Percentiles rank a stretch among this genome's conserved stretches.
Evolutionary conservation across 2,888 invertebrate species (phyloP).

Genomic region (Dastarcus helophoroides): DNA sequence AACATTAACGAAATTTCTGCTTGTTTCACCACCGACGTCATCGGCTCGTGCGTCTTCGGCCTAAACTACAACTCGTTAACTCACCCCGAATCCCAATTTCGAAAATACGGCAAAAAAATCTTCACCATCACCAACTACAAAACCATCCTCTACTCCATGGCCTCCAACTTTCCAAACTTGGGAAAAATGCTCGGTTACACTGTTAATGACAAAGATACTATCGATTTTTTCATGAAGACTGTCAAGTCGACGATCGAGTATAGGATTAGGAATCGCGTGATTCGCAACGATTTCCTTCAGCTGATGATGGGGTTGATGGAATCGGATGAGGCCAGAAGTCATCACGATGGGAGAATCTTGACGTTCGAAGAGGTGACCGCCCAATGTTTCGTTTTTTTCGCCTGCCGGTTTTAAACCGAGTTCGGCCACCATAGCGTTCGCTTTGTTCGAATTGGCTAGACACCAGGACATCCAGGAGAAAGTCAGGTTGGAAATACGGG

Average conservation of each 20-base stretch:
- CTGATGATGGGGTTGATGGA: slow-evolving; percentile 25
- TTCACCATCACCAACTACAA: slow-evolving; percentile 6
- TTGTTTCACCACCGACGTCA: slow-evolving; percentile 46
- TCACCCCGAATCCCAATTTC: slow-evolving; percentile 38
- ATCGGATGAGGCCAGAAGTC: slow-evolving; percentile 3
- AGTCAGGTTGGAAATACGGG: slow-evolving; percentile 32
- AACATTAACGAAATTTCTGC: slow-evolving; percentile 38
- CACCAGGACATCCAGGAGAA: slow-evolving; percentile 36
- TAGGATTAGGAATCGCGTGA: slow-evolving; percentile 16
- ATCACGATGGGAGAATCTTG: slow-evolving; percentile 9
- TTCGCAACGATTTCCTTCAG: slow-evolving; percentile 32
- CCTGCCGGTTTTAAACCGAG: slow-evolving; percentile 42
- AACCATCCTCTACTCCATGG: slow-evolving; percentile 7
- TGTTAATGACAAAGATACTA: slow-evolving; percentile 16
- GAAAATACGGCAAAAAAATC: slow-evolving; percentile 15
- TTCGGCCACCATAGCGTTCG: slow-evolving; percentile 33
- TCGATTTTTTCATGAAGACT: slow-evolving; percentile 20
- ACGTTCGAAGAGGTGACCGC: slow-evolving; percentile 25
- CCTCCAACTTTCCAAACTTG: slow-evolving; percentile 12
- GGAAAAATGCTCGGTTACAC: slow-evolving; percentile 14
- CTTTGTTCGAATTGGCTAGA: slow-evolving; percentile 33
- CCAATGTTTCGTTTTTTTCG: slow-evolving; percentile 36
- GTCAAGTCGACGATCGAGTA: slow-evolving; percentile 20
- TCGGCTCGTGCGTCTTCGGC: slow-evolving; percentile 48
- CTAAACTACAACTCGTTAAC: slow-evolving; percentile 44